Conservation (phyloP, 2,113 vertebrate genomes). For the Cairina moschata region DNA sequence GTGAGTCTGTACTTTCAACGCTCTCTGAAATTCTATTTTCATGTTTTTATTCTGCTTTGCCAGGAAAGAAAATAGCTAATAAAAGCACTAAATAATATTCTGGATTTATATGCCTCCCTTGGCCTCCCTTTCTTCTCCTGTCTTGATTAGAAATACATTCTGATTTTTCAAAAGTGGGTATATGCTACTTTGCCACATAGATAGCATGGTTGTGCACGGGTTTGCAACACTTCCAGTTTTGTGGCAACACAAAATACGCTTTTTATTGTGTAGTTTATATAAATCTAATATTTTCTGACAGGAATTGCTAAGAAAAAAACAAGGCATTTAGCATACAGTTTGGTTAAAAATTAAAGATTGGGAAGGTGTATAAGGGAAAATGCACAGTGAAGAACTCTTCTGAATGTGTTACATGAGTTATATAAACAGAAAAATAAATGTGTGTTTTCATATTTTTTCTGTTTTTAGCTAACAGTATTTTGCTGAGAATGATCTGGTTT, state of each 20-base stretch:
- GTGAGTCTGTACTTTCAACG: neutral
- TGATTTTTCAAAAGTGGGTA: neutral
- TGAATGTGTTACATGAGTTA: neutral
- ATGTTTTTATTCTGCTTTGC: neutral
- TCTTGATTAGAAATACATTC: neutral
- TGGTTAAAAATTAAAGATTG: neutral
- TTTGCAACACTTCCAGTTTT: neutral
- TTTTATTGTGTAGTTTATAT: neutral
- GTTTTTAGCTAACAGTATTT: neutral
- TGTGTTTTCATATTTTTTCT: neutral
- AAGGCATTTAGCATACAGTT: neutral
- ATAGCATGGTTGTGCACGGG: neutral
- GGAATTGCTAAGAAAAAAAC: neutral
- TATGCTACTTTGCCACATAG: neutral
- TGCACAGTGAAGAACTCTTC: neutral
- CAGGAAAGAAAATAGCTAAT: neutral
- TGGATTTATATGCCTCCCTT: neutral
- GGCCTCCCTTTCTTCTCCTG: neutral
- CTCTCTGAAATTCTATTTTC: neutral
- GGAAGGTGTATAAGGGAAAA: neutral
- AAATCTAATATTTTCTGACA: neutral
- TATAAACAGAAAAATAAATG: neutral
- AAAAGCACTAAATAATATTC: neutral
- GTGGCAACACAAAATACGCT: neutral
- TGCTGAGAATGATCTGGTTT: neutral